Base-by-base conservation (phyloP, 2,113 vertebrate species). In the Thunnus maccoyii region DNA sequence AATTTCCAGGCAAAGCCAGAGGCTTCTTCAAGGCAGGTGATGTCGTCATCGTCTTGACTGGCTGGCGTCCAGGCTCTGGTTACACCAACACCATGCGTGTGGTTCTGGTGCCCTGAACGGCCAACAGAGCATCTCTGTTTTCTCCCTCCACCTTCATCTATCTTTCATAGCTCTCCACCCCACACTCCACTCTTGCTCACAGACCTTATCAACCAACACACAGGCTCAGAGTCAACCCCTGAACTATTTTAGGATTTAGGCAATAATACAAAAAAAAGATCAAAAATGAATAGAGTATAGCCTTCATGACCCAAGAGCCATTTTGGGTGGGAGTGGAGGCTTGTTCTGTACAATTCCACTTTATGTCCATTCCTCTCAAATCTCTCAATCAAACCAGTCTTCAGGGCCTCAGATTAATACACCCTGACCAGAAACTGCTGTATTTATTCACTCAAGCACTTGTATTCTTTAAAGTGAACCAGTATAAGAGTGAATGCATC, bases 11-110 rank as follows among this genome's bases (percentile, higher is more conserved):
- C 62, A 99, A 99, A 90, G 96, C 95, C 1, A 95, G 97, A 80
- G 97, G 98, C 14, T 99, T 99, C 96, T 99, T 99, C 95, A 99
- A 99, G 94, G 93, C 73, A 0, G 96, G 96, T 0, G 97, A 99
- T 2, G 95, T 97, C 62, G 97, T 98, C 74, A 96, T 99, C 0
- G 96, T 99, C 5, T 88, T 99, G 85, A 99, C 97, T 0, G 98
- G 98, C 70, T 99, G 98, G 98, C 97, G 97, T 65, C 98, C 98
- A 0, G 98, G 98, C 62, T 99, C 98, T 0, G 98, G 98, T 77
- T 99, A 96, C 93, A 99, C 98, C 94, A 99, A 99, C 95, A 99
- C 98, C 93, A 99, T 99, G 98, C 97, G 98, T 1, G 98, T 99
- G 48, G 96, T 99, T 82, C 96, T 96, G 0, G 97, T 99, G 68